These are phyloP conservation scores for Muraenolepis orangiensis DNA, from an alignment of 2,797 vertebrate species.

Conservation along the genomic window DNA sequence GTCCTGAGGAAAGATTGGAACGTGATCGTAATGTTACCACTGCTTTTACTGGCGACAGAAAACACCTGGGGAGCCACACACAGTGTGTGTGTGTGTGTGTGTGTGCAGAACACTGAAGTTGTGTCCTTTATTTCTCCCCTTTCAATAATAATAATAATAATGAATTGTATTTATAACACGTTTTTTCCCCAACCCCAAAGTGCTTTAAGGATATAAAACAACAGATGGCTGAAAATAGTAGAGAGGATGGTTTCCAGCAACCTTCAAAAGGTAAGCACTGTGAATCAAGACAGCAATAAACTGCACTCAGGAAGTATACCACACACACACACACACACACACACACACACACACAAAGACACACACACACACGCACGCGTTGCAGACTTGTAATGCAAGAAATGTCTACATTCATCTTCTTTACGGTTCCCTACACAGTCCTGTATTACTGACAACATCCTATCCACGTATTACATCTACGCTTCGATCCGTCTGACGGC, in stretches of 20 bases:
- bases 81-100: too few relatives aligned
- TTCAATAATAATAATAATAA: too few relatives aligned
- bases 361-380: not conserved
- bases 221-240: not conserved
- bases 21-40: not conserved
- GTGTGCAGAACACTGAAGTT: not conserved
- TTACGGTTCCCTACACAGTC: not conserved
- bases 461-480: not conserved
- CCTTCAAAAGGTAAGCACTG: not conserved
- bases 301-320: not conserved
- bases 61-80: not conserved
- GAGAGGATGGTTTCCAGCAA: not conserved
- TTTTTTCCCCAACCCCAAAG: too few relatives aligned
- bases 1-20: not conserved
- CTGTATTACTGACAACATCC: not conserved
- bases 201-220: not conserved
- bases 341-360: not conserved
- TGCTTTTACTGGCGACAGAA: not conserved
- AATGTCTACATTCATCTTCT: not conserved
- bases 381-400: not conserved
- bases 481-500: not conserved
- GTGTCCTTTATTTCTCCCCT: not conserved
- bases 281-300: not conserved
- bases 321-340: conserved; percentile 12
- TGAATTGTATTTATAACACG: too few relatives aligned